Evolutionary conservation across 2,113 vertebrate species (phyloP).

Genomic region (Scolopax mira): DNA sequence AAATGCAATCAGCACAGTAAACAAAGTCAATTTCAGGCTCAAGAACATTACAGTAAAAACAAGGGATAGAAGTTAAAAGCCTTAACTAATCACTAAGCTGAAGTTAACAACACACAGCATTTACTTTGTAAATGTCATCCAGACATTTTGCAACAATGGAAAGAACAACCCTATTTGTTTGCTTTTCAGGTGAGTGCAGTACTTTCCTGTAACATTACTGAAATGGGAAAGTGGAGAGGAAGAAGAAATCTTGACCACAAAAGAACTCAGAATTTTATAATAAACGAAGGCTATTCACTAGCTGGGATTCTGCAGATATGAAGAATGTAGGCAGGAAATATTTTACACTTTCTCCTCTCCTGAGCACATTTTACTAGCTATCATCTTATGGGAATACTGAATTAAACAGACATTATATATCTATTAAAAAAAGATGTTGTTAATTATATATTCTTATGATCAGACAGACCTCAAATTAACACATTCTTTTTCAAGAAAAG

Average conservation of each 20-base stretch:
- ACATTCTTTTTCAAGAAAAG: not conserved
- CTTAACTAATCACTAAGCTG: not conserved
- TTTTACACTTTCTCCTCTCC: not conserved
- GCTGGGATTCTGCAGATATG: not conserved
- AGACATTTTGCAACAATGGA: not conserved
- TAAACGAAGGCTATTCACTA: not conserved
- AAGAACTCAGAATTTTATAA: not conserved
- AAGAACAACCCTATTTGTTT: not conserved
- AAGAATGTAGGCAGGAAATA: not conserved
- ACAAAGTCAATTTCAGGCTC: not conserved
- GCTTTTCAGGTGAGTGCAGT: not conserved
- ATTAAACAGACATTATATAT: not conserved
- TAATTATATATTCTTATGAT: not conserved
- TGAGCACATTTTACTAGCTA: not conserved
- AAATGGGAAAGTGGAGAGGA: not conserved
- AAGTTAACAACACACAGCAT: not conserved
- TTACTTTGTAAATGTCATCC: too few relatives aligned
- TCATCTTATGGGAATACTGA: not conserved
- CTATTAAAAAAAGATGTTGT: not conserved
- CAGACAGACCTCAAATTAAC: not conserved
- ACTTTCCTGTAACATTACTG: not conserved
- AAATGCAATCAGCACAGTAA: not conserved
- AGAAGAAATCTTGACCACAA: not conserved
- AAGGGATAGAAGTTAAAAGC: not conserved
- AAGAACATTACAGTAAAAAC: not conserved